Evolutionary conservation across 2,888 invertebrate species (phyloP).

Genomic region (Tenodera sinensis): DNA sequence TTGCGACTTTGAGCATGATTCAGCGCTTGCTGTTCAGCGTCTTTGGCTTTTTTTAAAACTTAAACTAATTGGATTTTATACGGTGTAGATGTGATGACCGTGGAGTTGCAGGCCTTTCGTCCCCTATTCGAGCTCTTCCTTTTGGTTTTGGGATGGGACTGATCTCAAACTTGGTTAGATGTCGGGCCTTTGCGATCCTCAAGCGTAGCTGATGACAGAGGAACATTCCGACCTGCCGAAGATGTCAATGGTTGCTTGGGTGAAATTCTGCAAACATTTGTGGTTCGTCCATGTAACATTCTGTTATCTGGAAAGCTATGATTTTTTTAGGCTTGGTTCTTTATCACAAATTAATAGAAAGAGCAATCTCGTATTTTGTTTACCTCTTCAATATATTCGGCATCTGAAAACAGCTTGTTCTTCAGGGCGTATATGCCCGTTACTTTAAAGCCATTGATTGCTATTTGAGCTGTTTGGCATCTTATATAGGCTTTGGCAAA

Average conservation of each 20-base stretch:
- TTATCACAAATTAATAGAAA: neutral
- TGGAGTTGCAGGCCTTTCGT: conserved; percentile 17
- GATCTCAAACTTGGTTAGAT: neutral
- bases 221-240: neutral
- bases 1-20: too few relatives aligned
- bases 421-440: neutral
- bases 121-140: too few relatives aligned
- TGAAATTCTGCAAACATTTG: too few relatives aligned
- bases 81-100: too few relatives aligned
- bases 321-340: neutral
- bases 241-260: neutral
- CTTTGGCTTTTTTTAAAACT: too few relatives aligned
- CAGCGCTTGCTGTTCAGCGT: too few relatives aligned
- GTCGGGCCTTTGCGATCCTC: neutral
- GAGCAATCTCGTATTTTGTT: neutral
- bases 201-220: neutral
- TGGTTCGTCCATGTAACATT: neutral
- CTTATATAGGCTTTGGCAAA: too few relatives aligned
- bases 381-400: too few relatives aligned
- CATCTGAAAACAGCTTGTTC: too few relatives aligned
- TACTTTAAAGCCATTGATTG: neutral
- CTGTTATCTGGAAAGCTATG: neutral
- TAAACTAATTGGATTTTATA: too few relatives aligned
- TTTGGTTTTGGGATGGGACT: too few relatives aligned
- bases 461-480: too few relatives aligned